Conservation (phyloP, 2,888 invertebrate species). For the Philopedon plagiatum region DNA sequence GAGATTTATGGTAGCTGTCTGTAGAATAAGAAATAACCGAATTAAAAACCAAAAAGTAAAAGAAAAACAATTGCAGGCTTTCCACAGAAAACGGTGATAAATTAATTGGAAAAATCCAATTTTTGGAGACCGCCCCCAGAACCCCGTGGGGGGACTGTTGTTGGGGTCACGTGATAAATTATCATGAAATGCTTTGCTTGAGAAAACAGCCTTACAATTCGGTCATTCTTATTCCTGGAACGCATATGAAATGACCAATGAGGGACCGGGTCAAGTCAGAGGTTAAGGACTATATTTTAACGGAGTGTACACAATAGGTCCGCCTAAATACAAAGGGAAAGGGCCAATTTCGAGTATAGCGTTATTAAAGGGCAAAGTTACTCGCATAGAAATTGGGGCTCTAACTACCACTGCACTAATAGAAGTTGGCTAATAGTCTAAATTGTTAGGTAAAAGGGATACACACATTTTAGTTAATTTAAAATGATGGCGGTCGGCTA, state of each 20-base stretch:
- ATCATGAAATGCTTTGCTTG: conserved; percentile 42
- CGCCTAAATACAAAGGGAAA: conserved; percentile 32
- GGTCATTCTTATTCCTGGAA: conserved; percentile 35
- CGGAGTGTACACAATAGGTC: conserved; percentile 34
- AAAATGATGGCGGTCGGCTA: too few relatives aligned
- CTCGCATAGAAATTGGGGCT: conserved; percentile 25
- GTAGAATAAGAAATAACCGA: conserved; percentile 11
- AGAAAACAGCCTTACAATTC: conserved; percentile 37
- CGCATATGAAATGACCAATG: conserved; percentile 42
- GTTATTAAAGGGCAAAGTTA: conserved; percentile 37
- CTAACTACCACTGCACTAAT: conserved; percentile 33
- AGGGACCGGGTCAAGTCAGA: conserved; percentile 29
- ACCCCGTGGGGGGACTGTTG: conserved; percentile 3
- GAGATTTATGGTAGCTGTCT: too few relatives aligned
- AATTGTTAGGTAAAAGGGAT: too few relatives aligned
- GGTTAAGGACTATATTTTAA: conserved; percentile 40
- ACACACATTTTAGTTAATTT: too few relatives aligned
- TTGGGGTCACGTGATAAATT: conserved; percentile 42
- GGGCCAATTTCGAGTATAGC: conserved; percentile 28
- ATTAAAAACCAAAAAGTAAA: conserved; percentile 22
- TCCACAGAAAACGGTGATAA: conserved; percentile 23
- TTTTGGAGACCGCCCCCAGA: conserved; percentile 18
- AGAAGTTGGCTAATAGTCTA: conserved; percentile 33
- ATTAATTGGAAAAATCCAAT: conserved; percentile 43
- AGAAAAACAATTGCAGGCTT: conserved; percentile 24